Percentiles rank a stretch among this genome's conserved stretches.
Evolutionary conservation across 2,888 invertebrate genomes (phyloP).

Genomic region (Scaptomyza polygonia): DNA sequence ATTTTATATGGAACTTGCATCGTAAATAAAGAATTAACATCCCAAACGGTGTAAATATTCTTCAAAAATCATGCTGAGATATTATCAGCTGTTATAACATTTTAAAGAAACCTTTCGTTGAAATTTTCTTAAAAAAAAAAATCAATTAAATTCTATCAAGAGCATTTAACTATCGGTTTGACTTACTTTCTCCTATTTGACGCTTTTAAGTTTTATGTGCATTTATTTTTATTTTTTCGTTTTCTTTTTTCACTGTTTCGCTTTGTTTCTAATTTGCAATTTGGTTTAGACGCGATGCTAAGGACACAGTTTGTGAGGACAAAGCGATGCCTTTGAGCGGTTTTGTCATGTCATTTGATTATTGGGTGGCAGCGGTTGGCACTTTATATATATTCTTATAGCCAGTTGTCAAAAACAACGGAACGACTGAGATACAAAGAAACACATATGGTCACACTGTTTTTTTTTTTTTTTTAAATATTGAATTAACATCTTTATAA

Average conservation of each 20-base stretch:
- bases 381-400: slow-evolving; percentile 73
- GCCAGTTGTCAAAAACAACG: slow-evolving; percentile 60
- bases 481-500: slow-evolving; percentile 28
- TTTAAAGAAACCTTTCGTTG: too few species aligned
- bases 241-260: slow-evolving; percentile 43
- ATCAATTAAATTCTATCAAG: neutral
- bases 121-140: too few species aligned
- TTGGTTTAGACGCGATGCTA: slow-evolving; percentile 60
- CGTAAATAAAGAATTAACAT: too few species aligned
- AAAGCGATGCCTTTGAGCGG: slow-evolving; percentile 75
- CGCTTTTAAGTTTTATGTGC: slow-evolving; percentile 61
- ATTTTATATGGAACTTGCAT: too few species aligned
- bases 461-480: neutral
- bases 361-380: slow-evolving; percentile 84
- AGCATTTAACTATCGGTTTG: neutral
- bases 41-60: too few species aligned
- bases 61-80: too few species aligned
- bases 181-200: neutral
- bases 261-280: slow-evolving; percentile 82
- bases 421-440: slow-evolving; percentile 4
- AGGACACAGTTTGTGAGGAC: neutral
- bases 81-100: too few species aligned
- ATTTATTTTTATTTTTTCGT: slow-evolving; percentile 54
- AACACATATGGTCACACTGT: slow-evolving; percentile 49
- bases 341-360: slow-evolving; percentile 83